phyloP scores from a whole-genome alignment of 2,113 vertebrate species.

The Oncorhynchus kisutch region DNA sequence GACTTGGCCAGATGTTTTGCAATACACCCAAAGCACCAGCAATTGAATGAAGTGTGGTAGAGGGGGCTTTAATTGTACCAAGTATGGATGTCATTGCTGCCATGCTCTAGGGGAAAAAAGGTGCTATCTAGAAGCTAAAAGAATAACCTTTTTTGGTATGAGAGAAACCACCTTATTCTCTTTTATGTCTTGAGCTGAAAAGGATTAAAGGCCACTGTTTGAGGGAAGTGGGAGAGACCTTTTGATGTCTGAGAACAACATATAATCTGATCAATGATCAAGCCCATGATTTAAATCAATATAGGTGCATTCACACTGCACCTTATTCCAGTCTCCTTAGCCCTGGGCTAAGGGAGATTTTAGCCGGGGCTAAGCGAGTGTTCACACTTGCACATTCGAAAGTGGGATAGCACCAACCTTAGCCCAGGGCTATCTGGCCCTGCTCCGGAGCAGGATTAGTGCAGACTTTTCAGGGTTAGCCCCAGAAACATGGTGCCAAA shows the following conservation, averaged over 20 bases:
- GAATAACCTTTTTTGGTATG: slow-evolving; percentile 17
- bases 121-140: no score
- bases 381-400: no score
- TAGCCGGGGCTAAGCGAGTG: no score
- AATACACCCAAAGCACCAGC: slow-evolving; percentile 18
- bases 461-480: no score
- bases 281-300: slow-evolving; percentile 61
- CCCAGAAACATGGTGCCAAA: no score
- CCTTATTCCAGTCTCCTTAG: no score
- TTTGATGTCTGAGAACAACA: slow-evolving; percentile 73
- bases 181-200: slow-evolving; percentile 69
- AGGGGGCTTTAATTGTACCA: slow-evolving; percentile 18
- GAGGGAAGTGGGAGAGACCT: slow-evolving; percentile 52
- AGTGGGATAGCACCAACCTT: no score
- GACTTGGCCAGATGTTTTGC: slow-evolving; percentile 58
- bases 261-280: slow-evolving; percentile 61
- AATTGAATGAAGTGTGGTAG: slow-evolving; percentile 7
- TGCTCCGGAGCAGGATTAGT: no score
- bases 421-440: no score
- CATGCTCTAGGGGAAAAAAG: not conserved
- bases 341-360: no score
- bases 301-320: not conserved
- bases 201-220: slow-evolving; percentile 63
- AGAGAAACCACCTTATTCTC: slow-evolving; percentile 51
- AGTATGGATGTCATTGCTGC: slow-evolving; percentile 28